Conservation (phyloP, 2,113 vertebrate species). For the Pseudopipra pipra region DNA sequence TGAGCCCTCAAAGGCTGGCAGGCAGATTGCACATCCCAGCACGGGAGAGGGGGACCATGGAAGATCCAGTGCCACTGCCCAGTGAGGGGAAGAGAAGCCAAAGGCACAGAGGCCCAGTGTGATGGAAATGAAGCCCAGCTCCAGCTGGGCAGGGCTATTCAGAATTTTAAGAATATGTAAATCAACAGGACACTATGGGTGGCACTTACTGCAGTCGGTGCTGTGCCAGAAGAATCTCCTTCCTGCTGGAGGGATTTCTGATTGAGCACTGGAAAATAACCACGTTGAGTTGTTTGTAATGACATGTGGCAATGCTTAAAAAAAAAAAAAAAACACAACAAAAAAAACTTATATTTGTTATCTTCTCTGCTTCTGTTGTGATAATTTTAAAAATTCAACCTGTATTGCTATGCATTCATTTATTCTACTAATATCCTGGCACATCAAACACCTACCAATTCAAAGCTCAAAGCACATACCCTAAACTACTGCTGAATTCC, state of each 20-base stretch:
- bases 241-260: background rate
- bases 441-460: background rate
- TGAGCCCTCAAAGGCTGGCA: background rate
- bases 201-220: background rate
- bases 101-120: background rate
- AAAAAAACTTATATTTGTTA: background rate
- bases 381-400: background rate
- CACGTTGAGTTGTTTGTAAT: background rate
- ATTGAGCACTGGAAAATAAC: background rate
- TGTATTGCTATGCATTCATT: background rate
- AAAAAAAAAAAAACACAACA: too few species aligned
- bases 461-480: background rate
- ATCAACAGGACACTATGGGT: background rate
- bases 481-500: background rate
- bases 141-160: background rate
- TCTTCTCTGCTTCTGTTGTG: background rate
- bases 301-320: background rate
- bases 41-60: background rate
- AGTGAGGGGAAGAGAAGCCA: background rate
- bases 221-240: background rate
- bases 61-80: accelerated
- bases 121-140: background rate
- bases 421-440: background rate
- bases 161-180: background rate
- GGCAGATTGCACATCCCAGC: background rate